phyloP scores from a whole-genome alignment of 2,113 vertebrate genomes.

The Bufo bufo region DNA sequence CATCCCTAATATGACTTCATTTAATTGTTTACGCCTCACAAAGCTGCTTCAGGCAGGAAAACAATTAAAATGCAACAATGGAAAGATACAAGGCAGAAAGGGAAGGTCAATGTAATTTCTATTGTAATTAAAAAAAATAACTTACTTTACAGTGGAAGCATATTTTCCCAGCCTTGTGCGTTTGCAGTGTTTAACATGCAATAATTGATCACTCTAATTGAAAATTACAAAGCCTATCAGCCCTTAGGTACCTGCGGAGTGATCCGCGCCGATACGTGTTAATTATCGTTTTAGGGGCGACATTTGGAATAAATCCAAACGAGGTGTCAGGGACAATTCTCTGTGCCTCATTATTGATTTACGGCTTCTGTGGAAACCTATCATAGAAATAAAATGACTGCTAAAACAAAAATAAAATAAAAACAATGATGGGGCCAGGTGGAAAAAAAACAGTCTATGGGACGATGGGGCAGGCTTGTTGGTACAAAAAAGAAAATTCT shows the following conservation, averaged over 20 bases:
- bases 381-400: neutral
- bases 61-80: conserved; percentile 53
- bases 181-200: conserved; percentile 43
- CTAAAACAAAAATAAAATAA: neutral
- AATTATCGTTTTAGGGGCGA: conserved; percentile 39
- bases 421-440: too few relatives aligned
- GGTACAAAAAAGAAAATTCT: too few relatives aligned
- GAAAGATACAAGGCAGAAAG: conserved; percentile 16
- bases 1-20: conserved; percentile 45
- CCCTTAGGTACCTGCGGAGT: conserved; percentile 32
- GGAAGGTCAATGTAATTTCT: conserved; percentile 54
- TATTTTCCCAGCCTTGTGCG: conserved; percentile 12
- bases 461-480: too few relatives aligned
- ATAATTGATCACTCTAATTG: conserved; percentile 53
- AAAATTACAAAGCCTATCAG: conserved; percentile 39
- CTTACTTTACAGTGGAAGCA: conserved; percentile 47
- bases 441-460: too few relatives aligned
- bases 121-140: conserved; percentile 53
- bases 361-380: neutral
- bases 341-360: conserved; percentile 25
- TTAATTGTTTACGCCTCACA: conserved; percentile 51
- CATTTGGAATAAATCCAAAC: conserved; percentile 5
- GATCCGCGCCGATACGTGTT: conserved; percentile 41
- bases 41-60: conserved; percentile 36
- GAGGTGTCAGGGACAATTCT: conserved; percentile 25